phyloP scores from a whole-genome alignment of 2,797 vertebrate species.

The Oreochromis grahami region DNA sequence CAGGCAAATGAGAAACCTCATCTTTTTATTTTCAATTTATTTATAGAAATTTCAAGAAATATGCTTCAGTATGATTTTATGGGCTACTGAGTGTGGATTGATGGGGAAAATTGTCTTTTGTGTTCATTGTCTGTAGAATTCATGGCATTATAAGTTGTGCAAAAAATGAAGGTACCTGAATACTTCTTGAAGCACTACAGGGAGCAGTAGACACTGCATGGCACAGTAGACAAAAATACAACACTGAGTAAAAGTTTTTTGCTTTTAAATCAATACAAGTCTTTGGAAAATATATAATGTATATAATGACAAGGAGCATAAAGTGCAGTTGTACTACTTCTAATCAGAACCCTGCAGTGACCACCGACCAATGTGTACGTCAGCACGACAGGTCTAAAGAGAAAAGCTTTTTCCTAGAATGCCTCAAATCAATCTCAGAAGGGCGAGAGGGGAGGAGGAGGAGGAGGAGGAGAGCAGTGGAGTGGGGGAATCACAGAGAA shows the following conservation, averaged over 20 bases:
- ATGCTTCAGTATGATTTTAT: background rate
- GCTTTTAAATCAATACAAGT: background rate
- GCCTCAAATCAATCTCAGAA: background rate
- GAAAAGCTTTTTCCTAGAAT: background rate
- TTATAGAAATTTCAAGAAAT: background rate
- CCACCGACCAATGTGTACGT: background rate
- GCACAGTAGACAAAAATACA: background rate
- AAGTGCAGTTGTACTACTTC: background rate
- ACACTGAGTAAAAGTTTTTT: fast-evolving
- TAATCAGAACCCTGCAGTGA: background rate
- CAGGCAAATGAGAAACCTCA: background rate
- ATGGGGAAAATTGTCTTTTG: background rate
- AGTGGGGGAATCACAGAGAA: constrained; percentile 8
- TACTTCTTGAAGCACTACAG: background rate
- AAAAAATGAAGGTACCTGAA: background rate
- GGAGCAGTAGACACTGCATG: background rate
- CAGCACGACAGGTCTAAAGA: background rate
- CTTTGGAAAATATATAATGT: background rate
- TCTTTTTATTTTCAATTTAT: background rate
- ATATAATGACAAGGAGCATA: background rate
- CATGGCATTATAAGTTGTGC: background rate
- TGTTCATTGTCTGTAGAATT: background rate
- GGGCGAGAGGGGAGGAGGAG: background rate
- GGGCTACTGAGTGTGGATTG: background rate
- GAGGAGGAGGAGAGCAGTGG: background rate